phyloP scores from a whole-genome alignment of 2,797 vertebrate species.

The Acrossocheilus fasciatus region DNA sequence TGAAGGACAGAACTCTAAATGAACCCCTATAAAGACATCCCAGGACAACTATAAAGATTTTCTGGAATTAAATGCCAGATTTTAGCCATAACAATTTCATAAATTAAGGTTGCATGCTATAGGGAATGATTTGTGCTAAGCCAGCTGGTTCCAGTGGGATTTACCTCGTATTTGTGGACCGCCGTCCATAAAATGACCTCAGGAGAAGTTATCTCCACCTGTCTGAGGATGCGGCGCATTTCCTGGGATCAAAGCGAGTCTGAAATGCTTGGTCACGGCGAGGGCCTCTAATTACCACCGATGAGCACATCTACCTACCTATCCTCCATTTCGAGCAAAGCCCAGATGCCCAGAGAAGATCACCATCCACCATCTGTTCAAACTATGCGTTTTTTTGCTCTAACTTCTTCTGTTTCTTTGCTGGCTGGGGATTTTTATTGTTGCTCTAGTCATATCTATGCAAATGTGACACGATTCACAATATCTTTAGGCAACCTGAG shows the following conservation, averaged over 20 bases:
- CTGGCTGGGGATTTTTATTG: background rate
- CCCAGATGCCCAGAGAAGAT: slow-evolving; percentile 48
- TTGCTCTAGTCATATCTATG: slow-evolving; percentile 13
- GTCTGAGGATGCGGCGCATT: slow-evolving; percentile 65
- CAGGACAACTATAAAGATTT: background rate
- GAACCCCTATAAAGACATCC: slow-evolving; percentile 8
- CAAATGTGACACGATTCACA: slow-evolving; percentile 1
- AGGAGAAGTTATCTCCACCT: slow-evolving; percentile 58
- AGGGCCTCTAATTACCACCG: slow-evolving; percentile 45
- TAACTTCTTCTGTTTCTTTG: no score
- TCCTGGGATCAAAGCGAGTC: slow-evolving; percentile 62
- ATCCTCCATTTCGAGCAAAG: slow-evolving; percentile 43
- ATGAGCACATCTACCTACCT: slow-evolving; percentile 45
- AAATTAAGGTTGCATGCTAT: slow-evolving; percentile 12
- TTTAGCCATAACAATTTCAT: slow-evolving; percentile 31
- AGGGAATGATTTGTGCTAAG: background rate
- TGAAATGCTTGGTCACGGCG: slow-evolving; percentile 45
- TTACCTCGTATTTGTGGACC: slow-evolving; percentile 60
- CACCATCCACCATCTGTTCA: slow-evolving; percentile 49
- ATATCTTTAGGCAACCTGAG: background rate
- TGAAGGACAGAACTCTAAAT: slow-evolving; percentile 13
- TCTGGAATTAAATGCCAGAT: slow-evolving; percentile 5
- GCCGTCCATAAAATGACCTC: slow-evolving; percentile 52
- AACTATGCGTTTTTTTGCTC: slow-evolving; percentile 43
- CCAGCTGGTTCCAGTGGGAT: slow-evolving; percentile 49